These are phyloP conservation scores for Carposina sasakii DNA, from an alignment of 1,140 invertebrate genomes.

Conservation along the genomic window DNA sequence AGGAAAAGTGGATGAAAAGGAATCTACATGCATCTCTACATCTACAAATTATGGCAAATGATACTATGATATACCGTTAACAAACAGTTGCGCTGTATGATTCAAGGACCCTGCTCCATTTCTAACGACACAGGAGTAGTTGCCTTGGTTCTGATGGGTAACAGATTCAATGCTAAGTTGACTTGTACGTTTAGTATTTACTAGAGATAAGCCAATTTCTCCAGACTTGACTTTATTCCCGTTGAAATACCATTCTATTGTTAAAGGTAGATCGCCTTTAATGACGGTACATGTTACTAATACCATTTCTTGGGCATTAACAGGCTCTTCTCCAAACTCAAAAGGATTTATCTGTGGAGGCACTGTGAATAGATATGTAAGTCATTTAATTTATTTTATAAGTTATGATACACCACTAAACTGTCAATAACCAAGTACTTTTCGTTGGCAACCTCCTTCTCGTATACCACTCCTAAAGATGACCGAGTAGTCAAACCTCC, in stretches of 20 bases:
- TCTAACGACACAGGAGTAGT: slow-evolving; percentile 81
- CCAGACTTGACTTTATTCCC: slow-evolving; percentile 61
- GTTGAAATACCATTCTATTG: slow-evolving; percentile 77
- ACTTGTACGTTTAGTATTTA: slow-evolving; percentile 77
- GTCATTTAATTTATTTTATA: too few relatives aligned
- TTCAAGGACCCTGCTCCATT: slow-evolving; percentile 77
- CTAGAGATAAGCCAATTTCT: slow-evolving; percentile 75
- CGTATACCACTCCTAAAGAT: too few relatives aligned
- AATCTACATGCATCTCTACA: slow-evolving; percentile 28
- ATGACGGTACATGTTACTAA: slow-evolving; percentile 73
- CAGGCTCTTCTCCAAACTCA: slow-evolving; percentile 72
- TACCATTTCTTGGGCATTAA: slow-evolving; percentile 75
- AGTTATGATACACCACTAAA: too few relatives aligned
- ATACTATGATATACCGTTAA: slow-evolving; percentile 78
- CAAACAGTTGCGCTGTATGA: slow-evolving; percentile 78
- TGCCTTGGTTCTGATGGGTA: slow-evolving; percentile 79
- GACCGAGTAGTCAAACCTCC: too few relatives aligned
- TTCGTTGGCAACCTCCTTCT: too few relatives aligned
- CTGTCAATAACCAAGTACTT: too few relatives aligned
- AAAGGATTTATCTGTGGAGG: slow-evolving; percentile 76
- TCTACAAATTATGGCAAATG: slow-evolving; percentile 32
- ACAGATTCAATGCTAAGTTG: slow-evolving; percentile 81
- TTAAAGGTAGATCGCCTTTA: slow-evolving; percentile 79
- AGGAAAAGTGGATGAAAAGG: slow-evolving; percentile 24
- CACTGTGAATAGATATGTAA: too few relatives aligned